phyloP scores from a whole-genome alignment of 2,888 invertebrate genomes.

The Acronicta leporina region DNA sequence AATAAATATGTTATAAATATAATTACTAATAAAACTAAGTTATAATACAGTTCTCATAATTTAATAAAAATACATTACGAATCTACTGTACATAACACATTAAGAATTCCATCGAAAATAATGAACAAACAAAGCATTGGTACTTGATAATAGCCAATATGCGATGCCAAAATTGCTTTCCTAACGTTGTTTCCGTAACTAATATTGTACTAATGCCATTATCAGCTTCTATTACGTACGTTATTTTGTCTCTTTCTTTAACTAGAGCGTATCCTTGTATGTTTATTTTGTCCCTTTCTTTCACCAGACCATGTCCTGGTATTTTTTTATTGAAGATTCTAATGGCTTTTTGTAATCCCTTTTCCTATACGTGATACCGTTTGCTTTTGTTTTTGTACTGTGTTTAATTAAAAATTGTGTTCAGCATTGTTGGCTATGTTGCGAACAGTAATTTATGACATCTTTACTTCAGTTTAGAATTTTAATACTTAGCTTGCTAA shows the following conservation, averaged over 20 bases:
- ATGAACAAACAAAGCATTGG: slow-evolving; percentile 59
- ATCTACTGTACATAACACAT: slow-evolving; percentile 15
- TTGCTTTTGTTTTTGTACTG: slow-evolving; percentile 36
- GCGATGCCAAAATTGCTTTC: slow-evolving; percentile 87
- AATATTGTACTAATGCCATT: slow-evolving; percentile 83
- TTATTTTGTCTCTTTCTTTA: slow-evolving; percentile 59
- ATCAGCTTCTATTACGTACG: slow-evolving; percentile 71
- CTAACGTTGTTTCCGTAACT: slow-evolving; percentile 86
- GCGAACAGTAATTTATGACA: slow-evolving; percentile 38
- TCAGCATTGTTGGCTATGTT: slow-evolving; percentile 17
- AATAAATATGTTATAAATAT: too few relatives aligned
- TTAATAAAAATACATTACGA: too few relatives aligned
- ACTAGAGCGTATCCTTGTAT: slow-evolving; percentile 45
- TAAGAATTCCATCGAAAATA: slow-evolving; percentile 51
- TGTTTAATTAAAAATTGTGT: slow-evolving; percentile 56
- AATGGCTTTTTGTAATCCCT: slow-evolving; percentile 50
- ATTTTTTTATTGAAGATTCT: slow-evolving; percentile 53
- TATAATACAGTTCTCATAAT: too few relatives aligned
- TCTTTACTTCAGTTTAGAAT: slow-evolving; percentile 24
- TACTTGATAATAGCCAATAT: slow-evolving; percentile 87
- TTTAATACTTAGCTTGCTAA: slow-evolving; percentile 5
- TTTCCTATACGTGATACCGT: slow-evolving; percentile 44
- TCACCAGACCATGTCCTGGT: slow-evolving; percentile 45
- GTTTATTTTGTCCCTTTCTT: slow-evolving; percentile 60
- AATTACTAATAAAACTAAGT: too few relatives aligned